A percentile compares a stretch with the other conserved stretches of the same genome.
Evolutionary conservation across 1,140 invertebrate species (phyloP).

Genomic region (Cotesia glomerata): DNA sequence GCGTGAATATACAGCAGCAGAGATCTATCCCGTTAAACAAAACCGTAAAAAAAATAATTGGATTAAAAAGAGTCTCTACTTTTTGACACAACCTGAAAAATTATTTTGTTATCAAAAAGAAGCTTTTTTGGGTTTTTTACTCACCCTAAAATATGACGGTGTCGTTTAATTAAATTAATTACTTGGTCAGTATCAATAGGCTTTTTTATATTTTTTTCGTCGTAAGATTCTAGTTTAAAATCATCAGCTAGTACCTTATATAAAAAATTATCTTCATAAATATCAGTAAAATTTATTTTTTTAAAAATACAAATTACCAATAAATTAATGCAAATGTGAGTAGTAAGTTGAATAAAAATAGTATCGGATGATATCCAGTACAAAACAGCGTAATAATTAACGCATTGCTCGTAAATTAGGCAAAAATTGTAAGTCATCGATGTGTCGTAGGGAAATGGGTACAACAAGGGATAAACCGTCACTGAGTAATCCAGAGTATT

Average conservation of each 20-base stretch:
- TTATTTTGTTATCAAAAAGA: background rate
- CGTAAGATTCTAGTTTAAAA: background rate
- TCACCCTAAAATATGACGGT: background rate
- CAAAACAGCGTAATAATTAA: slow-evolving; percentile 16
- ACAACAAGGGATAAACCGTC: no score
- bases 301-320: slow-evolving; percentile 10
- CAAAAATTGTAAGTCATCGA: background rate
- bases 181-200: background rate
- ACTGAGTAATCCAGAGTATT: no score
- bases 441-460: no score
- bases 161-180: background rate
- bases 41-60: slow-evolving; percentile 26
- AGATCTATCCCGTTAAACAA: slow-evolving; percentile 15
- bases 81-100: slow-evolving; percentile 19
- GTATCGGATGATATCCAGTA: slow-evolving; percentile 27
- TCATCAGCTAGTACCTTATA: slow-evolving; percentile 11
- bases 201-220: background rate
- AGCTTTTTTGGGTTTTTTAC: background rate
- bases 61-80: slow-evolving; percentile 21
- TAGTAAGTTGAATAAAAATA: slow-evolving; percentile 27
- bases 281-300: background rate
- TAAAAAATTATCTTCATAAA: no score
- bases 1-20: slow-evolving; percentile 25
- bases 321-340: slow-evolving; percentile 23
- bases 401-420: slow-evolving; percentile 28